These are phyloP conservation scores for Polyommatus iphigenia DNA, from an alignment of 2,888 invertebrate species.

Conservation along the genomic window DNA sequence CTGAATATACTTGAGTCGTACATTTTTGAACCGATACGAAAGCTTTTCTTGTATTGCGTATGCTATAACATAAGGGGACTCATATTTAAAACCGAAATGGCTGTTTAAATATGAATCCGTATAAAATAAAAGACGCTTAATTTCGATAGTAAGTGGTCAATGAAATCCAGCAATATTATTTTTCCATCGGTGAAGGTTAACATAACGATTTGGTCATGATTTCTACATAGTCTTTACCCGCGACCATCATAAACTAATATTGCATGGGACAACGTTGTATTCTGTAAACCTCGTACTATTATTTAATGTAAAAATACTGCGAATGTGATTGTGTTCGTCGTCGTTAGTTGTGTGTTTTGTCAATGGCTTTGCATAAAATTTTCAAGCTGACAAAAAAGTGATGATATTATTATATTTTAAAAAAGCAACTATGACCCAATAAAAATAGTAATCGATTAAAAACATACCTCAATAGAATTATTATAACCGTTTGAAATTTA, in stretches of 20 bases:
- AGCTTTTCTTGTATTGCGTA: conserved; percentile 58
- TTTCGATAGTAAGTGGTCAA: conserved; percentile 47
- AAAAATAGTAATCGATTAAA: not conserved
- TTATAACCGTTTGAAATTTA: no score
- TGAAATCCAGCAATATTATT: conserved; percentile 76
- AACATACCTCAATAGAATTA: not conserved
- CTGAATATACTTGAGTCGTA: conserved; percentile 53
- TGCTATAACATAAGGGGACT: conserved; percentile 63
- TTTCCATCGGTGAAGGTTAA: conserved; percentile 66
- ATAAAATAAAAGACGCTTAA: conserved; percentile 60
- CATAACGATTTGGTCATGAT: conserved; percentile 36
- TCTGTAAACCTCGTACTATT: conserved; percentile 39
- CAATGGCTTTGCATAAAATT: conserved; percentile 29
- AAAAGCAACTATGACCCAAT: not conserved
- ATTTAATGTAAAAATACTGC: conserved; percentile 1
- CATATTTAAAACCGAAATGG: conserved; percentile 53
- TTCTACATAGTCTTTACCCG: not conserved
- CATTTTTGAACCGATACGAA: conserved; percentile 53
- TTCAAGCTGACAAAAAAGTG: not conserved
- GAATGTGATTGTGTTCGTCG: conserved; percentile 31
- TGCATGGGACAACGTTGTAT: conserved; percentile 66
- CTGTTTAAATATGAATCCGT: conserved; percentile 43
- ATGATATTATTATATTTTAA: not conserved
- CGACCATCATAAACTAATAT: conserved; percentile 60
- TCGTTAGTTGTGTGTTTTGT: conserved; percentile 31